Evolutionary conservation across 53 echinoderm and acorn worm genomes (phyloP).

Genomic region (Paracentrotus lividus): DNA sequence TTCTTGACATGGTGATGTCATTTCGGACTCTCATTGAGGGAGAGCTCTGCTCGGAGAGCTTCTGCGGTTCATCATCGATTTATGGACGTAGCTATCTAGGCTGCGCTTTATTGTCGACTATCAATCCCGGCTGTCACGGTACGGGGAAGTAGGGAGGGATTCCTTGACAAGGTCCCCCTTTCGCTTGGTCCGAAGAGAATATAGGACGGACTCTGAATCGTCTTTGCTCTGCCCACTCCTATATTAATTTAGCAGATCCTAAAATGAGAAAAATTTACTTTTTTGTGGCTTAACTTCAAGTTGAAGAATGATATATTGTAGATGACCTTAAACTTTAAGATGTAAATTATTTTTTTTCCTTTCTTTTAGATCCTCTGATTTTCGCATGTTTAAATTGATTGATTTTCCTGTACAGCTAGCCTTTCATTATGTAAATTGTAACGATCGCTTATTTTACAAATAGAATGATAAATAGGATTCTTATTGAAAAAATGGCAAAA

Average conservation of each 20-base stretch:
- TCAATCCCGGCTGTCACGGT: constrained; percentile 17
- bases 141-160: constrained; percentile 36
- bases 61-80: not conserved
- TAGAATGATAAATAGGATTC: too few relatives aligned
- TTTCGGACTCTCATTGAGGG: constrained; percentile 22
- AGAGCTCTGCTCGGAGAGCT: constrained; percentile 27
- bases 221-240: constrained; percentile 46
- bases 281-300: not conserved
- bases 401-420: not conserved
- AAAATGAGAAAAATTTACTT: not conserved
- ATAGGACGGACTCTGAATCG: constrained; percentile 23
- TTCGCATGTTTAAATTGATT: not conserved
- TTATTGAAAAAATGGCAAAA: too few relatives aligned
- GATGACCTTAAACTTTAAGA: constrained; percentile 20
- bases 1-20: constrained; percentile 35
- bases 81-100: not conserved
- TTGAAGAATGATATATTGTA: not conserved
- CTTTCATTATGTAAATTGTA: not conserved
- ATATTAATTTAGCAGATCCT: not conserved
- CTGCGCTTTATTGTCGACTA: not conserved
- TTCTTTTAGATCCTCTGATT: not conserved
- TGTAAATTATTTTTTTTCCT: not conserved
- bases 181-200: constrained; percentile 26
- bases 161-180: not conserved
- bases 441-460: too few relatives aligned